These are phyloP conservation scores for Vireo altiloquus DNA, from an alignment of 2,113 vertebrate species.

Conservation along the genomic window DNA sequence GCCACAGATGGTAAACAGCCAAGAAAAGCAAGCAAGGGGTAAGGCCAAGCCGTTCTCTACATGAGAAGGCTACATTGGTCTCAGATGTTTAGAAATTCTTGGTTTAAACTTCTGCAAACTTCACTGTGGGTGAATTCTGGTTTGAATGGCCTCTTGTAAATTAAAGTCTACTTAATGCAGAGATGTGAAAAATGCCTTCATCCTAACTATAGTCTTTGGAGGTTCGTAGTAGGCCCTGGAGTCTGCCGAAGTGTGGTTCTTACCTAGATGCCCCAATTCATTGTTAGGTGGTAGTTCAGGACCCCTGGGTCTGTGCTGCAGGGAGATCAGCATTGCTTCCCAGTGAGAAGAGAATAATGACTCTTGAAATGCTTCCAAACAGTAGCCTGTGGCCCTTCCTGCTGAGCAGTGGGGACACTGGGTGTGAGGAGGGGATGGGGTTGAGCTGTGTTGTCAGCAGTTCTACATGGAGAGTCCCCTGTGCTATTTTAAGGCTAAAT, in stretches of 20 bases:
- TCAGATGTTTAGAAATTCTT: constrained; percentile 25
- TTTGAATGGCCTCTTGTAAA: neutral
- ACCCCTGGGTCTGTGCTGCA: neutral
- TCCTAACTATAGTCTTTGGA: neutral
- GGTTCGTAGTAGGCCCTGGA: neutral
- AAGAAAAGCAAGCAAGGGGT: constrained; percentile 56
- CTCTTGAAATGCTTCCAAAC: neutral
- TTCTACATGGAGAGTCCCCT: too few species aligned
- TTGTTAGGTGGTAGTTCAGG: neutral
- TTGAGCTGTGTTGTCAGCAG: neutral
- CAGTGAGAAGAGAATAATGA: too few species aligned
- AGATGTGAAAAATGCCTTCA: neutral
- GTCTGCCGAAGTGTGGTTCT: neutral
- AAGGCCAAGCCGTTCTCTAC: neutral
- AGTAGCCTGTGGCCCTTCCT: neutral
- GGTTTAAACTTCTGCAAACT: neutral
- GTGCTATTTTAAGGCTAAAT: neutral
- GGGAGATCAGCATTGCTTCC: neutral
- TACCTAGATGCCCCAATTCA: fast-evolving
- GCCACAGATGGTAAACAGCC: constrained; percentile 24
- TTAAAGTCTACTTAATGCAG: neutral
- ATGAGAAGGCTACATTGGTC: neutral
- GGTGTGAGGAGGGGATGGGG: neutral
- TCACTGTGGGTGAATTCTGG: neutral
- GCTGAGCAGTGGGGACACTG: neutral